A percentile compares a stretch with the other conserved stretches of the same genome.
These are phyloP conservation scores for Eupleurogrammus muticus DNA, from an alignment of 2,797 vertebrate genomes.

Conservation along the genomic window DNA sequence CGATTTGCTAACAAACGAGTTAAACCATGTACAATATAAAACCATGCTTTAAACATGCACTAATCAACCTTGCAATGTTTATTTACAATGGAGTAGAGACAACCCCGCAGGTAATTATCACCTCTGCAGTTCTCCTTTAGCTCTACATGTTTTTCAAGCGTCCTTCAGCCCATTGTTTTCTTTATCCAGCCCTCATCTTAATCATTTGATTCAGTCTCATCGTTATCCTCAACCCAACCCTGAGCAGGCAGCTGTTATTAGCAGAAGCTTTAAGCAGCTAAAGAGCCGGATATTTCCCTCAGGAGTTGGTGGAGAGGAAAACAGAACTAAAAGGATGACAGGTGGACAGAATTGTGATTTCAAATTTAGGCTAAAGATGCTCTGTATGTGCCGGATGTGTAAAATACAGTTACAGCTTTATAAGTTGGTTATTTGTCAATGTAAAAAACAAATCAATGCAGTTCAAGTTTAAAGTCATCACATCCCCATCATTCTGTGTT, in stretches of 20 bases:
- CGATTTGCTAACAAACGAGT: neutral
- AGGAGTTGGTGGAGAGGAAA: neutral
- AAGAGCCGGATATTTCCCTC: neutral
- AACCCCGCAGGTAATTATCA: neutral
- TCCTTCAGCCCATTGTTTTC: neutral
- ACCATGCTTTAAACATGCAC: neutral
- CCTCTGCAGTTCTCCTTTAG: neutral
- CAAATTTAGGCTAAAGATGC: neutral
- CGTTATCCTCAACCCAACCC: neutral
- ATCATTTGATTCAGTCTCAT: neutral
- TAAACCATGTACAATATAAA: neutral
- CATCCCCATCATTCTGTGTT: neutral
- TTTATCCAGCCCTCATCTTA: neutral
- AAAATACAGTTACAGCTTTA: neutral
- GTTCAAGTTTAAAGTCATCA: neutral
- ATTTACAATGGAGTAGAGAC: neutral
- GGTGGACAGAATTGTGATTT: no score
- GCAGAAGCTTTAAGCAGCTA: neutral
- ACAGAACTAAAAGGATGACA: neutral
- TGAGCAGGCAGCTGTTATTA: neutral
- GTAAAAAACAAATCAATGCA: neutral
- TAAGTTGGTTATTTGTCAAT: neutral
- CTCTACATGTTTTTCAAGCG: neutral
- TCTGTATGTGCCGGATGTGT: neutral
- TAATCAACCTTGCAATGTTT: neutral